Evolutionary conservation across 1,140 invertebrate species (phyloP).

Genomic region (Oreohelix idahoensis): DNA sequence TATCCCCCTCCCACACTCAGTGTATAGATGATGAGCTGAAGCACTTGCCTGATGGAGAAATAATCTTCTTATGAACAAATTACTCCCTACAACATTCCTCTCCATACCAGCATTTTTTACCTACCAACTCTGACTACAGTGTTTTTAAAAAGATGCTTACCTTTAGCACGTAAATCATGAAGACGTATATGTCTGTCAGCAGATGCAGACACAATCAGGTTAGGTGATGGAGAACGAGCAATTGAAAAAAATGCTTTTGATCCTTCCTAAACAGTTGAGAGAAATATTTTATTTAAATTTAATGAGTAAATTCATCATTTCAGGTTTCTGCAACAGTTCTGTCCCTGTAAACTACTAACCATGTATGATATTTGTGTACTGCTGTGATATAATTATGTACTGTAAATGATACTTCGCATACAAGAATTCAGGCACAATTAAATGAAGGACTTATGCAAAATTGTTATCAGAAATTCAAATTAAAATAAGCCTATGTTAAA

Average conservation of each 20-base stretch:
- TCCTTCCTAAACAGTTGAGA: slow-evolving; percentile 74
- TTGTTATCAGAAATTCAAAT: neutral
- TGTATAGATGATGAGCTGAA: too few relatives aligned
- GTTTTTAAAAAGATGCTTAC: slow-evolving; percentile 73
- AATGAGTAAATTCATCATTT: neutral
- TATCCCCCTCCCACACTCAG: too few relatives aligned
- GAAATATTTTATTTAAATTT: neutral
- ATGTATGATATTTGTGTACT: too few relatives aligned
- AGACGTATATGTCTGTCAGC: slow-evolving; percentile 91
- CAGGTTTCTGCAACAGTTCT: neutral
- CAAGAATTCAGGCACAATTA: too few relatives aligned
- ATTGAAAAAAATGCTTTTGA: slow-evolving; percentile 93
- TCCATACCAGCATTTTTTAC: too few relatives aligned
- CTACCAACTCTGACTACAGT: slow-evolving; percentile 9
- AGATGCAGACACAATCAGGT: slow-evolving; percentile 86
- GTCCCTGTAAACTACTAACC: neutral
- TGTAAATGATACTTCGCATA: too few relatives aligned
- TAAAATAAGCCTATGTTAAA: neutral
- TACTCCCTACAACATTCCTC: too few relatives aligned
- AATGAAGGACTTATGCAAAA: too few relatives aligned
- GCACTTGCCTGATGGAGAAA: too few relatives aligned
- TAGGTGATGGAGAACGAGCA: slow-evolving; percentile 85
- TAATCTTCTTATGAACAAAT: too few relatives aligned
- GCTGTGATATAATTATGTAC: too few relatives aligned
- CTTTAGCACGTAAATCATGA: slow-evolving; percentile 91